Evolutionary conservation across 1,140 invertebrate genomes (phyloP).

Genomic region (Heliconius himera): DNA sequence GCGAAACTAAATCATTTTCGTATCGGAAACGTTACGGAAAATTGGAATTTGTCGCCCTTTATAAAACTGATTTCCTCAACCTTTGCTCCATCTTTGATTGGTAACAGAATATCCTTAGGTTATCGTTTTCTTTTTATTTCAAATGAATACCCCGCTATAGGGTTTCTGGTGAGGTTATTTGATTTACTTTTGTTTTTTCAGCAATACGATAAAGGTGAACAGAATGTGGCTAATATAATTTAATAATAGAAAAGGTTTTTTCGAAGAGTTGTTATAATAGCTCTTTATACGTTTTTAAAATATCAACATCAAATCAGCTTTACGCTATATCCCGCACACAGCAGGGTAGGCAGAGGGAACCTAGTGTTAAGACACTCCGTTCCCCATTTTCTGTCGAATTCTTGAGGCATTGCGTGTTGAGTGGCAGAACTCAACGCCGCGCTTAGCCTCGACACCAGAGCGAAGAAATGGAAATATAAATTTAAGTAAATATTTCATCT

Average conservation of each 20-base stretch:
- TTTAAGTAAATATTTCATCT: no score
- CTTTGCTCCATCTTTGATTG: conserved; percentile 42
- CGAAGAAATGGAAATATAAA: no score
- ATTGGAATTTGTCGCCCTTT: conserved; percentile 43
- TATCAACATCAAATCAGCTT: no score
- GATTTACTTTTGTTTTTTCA: conserved; percentile 17
- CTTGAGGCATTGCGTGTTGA: no score
- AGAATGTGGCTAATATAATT: conserved; percentile 3
- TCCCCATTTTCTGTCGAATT: no score
- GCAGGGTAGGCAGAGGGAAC: no score
- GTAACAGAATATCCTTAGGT: conserved; percentile 42
- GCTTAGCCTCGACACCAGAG: no score
- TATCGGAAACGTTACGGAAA: conserved; percentile 43
- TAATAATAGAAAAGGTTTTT: neutral
- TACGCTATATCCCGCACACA: no score
- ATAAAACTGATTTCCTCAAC: conserved; percentile 43
- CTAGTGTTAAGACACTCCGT: no score
- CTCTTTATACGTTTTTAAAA: neutral
- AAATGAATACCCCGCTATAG: conserved; percentile 32
- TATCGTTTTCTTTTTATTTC: conserved; percentile 42
- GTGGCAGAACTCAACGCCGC: no score
- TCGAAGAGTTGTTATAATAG: neutral
- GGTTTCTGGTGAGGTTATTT: conserved; percentile 23
- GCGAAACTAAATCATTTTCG: conserved; percentile 38
- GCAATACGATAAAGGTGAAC: conserved; percentile 11